Conservation (phyloP, 2,797 vertebrate genomes). For the Darevskia mixta region DNA sequence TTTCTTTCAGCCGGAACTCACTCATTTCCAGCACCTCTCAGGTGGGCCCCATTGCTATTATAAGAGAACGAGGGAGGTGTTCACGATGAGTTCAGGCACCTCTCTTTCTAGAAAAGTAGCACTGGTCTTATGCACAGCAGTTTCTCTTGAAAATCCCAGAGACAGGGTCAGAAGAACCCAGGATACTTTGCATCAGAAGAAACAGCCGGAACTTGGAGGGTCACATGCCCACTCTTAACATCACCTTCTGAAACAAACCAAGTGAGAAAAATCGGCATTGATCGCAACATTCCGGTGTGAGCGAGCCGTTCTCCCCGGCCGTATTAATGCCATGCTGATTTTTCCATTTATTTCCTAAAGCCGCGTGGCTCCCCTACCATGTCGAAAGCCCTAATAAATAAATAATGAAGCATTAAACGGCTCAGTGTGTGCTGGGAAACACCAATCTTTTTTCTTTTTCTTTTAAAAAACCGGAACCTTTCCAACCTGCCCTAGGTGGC, state of each 20-base stretch:
- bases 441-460: constrained; percentile 1
- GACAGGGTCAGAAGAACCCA: background rate
- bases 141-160: background rate
- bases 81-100: no score
- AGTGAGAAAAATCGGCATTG: constrained; percentile 64
- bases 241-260: constrained; percentile 60
- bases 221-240: constrained; percentile 54
- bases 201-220: background rate
- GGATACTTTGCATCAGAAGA: background rate
- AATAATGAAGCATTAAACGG: constrained; percentile 57
- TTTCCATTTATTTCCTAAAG: constrained; percentile 69
- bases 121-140: background rate
- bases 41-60: no score
- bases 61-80: no score
- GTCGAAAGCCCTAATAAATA: constrained; percentile 69
- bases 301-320: constrained; percentile 69
- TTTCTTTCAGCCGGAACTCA: accelerated
- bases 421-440: constrained; percentile 46
- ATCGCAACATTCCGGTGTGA: constrained; percentile 64
- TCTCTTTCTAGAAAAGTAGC: no score
- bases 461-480: constrained; percentile 21
- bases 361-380: constrained; percentile 45
- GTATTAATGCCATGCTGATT: constrained; percentile 73
- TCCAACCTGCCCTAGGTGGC: constrained; percentile 45
- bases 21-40: no score